These are phyloP conservation scores for Cyprinodon brontotheroides DNA, from an alignment of 2,113 vertebrate genomes.

Conservation along the genomic window DNA sequence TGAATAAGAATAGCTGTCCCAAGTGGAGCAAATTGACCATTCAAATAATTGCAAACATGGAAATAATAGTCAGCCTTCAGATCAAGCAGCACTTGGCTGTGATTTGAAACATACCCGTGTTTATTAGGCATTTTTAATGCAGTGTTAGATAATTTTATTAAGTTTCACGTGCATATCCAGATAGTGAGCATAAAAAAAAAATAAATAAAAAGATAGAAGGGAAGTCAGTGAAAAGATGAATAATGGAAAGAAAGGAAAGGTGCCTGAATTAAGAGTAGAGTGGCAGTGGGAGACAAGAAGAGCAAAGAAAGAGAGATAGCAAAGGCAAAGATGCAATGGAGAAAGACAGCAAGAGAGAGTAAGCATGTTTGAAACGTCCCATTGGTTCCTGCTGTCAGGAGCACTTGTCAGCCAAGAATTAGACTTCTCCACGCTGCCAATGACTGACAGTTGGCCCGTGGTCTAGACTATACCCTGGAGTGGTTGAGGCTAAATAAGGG, in stretches of 20 bases:
- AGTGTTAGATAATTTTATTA: slow-evolving; percentile 46
- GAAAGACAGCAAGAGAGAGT: slow-evolving; percentile 49
- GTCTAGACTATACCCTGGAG: slow-evolving; percentile 78
- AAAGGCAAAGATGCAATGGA: slow-evolving; percentile 39
- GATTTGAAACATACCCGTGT: slow-evolving; percentile 27
- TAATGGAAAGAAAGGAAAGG: slow-evolving; percentile 9
- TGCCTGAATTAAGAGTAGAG: slow-evolving; percentile 15
- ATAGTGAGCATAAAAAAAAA: slow-evolving; percentile 2
- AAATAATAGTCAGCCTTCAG: slow-evolving; percentile 54
- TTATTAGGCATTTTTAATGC: not conserved
- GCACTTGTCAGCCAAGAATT: slow-evolving; percentile 75
- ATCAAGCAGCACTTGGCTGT: slow-evolving; percentile 37
- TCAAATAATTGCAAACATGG: slow-evolving; percentile 32
- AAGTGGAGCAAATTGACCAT: slow-evolving; percentile 57
- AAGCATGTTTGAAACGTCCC: slow-evolving; percentile 67
- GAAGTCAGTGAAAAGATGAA: slow-evolving; percentile 9
- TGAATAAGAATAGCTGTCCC: slow-evolving; percentile 60
- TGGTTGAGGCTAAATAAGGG: slow-evolving; percentile 72
- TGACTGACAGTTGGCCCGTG: slow-evolving; percentile 69
- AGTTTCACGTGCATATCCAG: slow-evolving; percentile 22
- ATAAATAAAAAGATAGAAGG: not conserved
- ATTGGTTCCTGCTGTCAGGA: slow-evolving; percentile 69
- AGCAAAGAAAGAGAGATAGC: slow-evolving; percentile 26
- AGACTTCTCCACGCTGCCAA: slow-evolving; percentile 65
- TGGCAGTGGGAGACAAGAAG: slow-evolving; percentile 11